These are phyloP conservation scores for Gadus macrocephalus DNA, from an alignment of 2,113 vertebrate genomes.

Conservation along the genomic window DNA sequence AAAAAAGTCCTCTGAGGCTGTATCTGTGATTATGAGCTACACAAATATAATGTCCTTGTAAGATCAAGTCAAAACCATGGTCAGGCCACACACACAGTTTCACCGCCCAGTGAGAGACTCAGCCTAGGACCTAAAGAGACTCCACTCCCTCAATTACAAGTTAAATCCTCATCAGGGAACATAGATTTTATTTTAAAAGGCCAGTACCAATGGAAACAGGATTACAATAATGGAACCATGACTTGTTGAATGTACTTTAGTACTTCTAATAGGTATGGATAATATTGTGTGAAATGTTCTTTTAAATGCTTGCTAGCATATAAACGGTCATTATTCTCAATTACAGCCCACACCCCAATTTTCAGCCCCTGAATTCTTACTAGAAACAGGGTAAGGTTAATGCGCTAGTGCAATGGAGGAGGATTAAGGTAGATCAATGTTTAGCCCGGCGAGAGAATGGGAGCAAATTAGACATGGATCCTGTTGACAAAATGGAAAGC, in stretches of 20 bases:
- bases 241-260: background rate
- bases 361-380: background rate
- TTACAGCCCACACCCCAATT: background rate
- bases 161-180: no score
- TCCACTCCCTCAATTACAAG: no score
- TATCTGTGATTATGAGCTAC: background rate
- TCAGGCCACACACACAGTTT: no score
- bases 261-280: background rate
- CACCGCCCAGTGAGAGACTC: no score
- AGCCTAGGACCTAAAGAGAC: no score
- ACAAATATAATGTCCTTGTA: background rate
- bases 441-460: constrained; percentile 1
- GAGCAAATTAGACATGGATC: background rate
- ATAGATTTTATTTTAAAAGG: no score
- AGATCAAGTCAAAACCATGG: no score
- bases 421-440: constrained; percentile 18
- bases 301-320: no score
- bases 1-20: background rate
- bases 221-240: background rate
- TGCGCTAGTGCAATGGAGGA: background rate
- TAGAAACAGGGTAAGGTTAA: background rate
- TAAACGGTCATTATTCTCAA: background rate
- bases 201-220: no score
- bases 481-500: constrained; percentile 10
- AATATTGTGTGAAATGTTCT: background rate